phyloP scores from a whole-genome alignment of 2,797 vertebrate species.

The Carcharodon carcharias region DNA sequence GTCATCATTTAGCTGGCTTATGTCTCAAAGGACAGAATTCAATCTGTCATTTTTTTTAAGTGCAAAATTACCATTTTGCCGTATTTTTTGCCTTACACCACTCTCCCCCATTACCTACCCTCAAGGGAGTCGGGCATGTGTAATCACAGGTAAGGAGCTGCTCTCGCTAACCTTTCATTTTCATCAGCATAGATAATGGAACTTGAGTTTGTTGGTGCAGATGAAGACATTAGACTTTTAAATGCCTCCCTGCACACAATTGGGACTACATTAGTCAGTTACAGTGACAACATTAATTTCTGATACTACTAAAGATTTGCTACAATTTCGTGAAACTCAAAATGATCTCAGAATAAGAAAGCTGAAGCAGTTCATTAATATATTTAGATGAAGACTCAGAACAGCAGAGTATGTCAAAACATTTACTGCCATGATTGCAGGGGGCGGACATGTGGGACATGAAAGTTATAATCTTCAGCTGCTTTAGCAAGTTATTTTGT shows the following conservation, averaged over 20 bases:
- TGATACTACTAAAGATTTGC: neutral
- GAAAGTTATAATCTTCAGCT: neutral
- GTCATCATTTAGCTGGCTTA: neutral
- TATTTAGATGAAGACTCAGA: neutral
- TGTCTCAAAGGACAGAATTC: neutral
- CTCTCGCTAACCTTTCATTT: neutral
- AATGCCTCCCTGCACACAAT: neutral
- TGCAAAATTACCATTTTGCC: neutral
- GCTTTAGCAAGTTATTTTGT: neutral
- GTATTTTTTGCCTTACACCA: neutral
- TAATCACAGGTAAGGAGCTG: neutral
- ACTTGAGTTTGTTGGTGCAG: neutral
- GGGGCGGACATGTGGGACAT: neutral
- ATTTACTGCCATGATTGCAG: neutral
- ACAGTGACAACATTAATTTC: neutral
- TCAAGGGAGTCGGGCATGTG: neutral
- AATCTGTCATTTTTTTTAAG: neutral
- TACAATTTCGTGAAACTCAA: neutral
- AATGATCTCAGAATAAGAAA: neutral
- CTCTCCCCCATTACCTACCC: neutral
- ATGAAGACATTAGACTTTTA: neutral
- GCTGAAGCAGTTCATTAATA: neutral
- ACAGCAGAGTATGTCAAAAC: neutral
- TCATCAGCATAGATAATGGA: neutral
- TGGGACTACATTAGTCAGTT: neutral